A percentile compares a stretch with the other conserved stretches of the same genome.
These are phyloP conservation scores for Strix aluco DNA, from an alignment of 2,113 vertebrate genomes.

Conservation along the genomic window DNA sequence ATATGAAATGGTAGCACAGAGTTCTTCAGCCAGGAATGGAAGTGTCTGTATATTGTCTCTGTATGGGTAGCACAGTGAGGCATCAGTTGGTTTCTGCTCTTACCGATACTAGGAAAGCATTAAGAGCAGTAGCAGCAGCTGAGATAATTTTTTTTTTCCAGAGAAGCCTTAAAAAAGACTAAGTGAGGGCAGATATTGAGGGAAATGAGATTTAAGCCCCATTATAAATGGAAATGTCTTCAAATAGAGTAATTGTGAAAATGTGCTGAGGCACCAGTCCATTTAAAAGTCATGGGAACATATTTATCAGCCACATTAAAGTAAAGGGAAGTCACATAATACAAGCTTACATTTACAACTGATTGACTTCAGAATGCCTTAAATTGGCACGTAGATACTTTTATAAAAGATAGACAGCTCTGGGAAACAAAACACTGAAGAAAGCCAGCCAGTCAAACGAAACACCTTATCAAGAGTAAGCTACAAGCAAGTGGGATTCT, in stretches of 20 bases:
- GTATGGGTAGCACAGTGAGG: neutral
- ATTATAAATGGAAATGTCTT: slow-evolving; percentile 57
- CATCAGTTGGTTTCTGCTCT: slow-evolving; percentile 23
- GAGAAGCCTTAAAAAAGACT: slow-evolving; percentile 40
- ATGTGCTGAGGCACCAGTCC: slow-evolving; percentile 46
- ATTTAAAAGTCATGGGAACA: slow-evolving; percentile 51
- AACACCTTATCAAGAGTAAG: neutral
- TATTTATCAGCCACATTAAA: slow-evolving; percentile 38
- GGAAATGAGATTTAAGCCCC: slow-evolving; percentile 60
- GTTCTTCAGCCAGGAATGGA: neutral
- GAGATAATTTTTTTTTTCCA: neutral
- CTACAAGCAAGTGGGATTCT: neutral
- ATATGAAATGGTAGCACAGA: neutral
- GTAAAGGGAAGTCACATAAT: slow-evolving; percentile 21
- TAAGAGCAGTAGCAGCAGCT: slow-evolving; percentile 24
- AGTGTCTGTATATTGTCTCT: slow-evolving; percentile 23
- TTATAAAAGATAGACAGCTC: neutral
- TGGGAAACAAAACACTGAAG: neutral
- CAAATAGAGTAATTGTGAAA: slow-evolving; percentile 44
- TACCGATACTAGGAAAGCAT: neutral
- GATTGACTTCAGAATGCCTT: slow-evolving; percentile 36
- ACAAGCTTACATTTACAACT: neutral
- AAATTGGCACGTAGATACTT: neutral
- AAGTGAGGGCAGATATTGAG: slow-evolving; percentile 46
- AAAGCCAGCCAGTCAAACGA: neutral